These are phyloP conservation scores for Nipponia nippon DNA, from an alignment of 2,113 vertebrate genomes.

Conservation along the genomic window DNA sequence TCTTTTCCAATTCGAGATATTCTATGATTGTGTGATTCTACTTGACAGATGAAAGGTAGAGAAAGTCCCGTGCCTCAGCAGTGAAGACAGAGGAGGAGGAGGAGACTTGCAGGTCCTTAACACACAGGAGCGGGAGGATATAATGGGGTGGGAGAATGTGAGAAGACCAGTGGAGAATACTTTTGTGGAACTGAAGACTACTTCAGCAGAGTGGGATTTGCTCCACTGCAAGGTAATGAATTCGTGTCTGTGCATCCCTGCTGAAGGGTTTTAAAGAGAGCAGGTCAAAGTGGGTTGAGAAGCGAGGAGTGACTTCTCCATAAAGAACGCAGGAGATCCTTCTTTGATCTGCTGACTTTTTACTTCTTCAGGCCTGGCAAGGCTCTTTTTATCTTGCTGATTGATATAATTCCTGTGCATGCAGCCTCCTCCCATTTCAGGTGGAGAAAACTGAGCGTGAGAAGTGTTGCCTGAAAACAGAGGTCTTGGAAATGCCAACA, in stretches of 20 bases:
- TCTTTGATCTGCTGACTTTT: background rate
- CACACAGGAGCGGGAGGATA: too few relatives aligned
- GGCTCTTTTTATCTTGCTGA: background rate
- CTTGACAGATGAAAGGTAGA: background rate
- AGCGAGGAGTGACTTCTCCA: background rate
- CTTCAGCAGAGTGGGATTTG: slow-evolving; percentile 55
- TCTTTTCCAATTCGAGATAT: background rate
- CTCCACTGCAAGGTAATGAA: slow-evolving; percentile 53
- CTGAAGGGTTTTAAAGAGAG: background rate
- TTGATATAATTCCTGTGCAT: background rate
- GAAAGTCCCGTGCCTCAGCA: background rate
- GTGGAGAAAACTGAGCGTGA: slow-evolving; percentile 56
- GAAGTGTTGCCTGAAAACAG: slow-evolving; percentile 58
- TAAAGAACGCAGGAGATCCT: background rate
- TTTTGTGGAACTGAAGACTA: slow-evolving; percentile 12
- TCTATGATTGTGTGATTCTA: background rate
- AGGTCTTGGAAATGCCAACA: slow-evolving; percentile 63
- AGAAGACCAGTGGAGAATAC: background rate
- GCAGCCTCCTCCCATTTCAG: slow-evolving; percentile 6
- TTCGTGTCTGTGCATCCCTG: background rate
- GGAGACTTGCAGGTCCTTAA: too few relatives aligned
- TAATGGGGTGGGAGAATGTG: too few relatives aligned
- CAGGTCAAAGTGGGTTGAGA: background rate
- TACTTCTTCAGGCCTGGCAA: background rate
- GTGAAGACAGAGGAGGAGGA: background rate